Conservation (phyloP, 2,888 invertebrate genomes). For the Tolmerus cingulatus region DNA sequence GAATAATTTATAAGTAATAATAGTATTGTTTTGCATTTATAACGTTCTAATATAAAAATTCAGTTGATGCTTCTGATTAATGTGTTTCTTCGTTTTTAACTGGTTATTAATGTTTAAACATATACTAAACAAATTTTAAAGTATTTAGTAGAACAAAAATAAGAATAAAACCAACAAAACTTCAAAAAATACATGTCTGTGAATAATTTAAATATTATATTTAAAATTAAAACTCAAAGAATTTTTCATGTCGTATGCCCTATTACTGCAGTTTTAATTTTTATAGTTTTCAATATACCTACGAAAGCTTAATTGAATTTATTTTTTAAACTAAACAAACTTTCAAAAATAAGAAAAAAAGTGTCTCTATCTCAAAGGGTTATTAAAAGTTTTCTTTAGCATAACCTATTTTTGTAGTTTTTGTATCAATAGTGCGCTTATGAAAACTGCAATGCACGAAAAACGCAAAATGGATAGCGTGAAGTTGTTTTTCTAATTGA, state of each 20-base stretch:
- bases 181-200: not conserved
- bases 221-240: not conserved
- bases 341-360: not conserved
- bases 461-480: not conserved
- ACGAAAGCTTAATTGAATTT: not conserved
- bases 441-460: not conserved
- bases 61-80: constrained; percentile 49
- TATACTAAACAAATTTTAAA: constrained; percentile 40
- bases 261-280: not conserved
- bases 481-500: not conserved
- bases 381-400: not conserved
- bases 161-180: constrained; percentile 1
- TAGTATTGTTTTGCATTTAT: not conserved
- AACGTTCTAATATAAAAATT: not conserved
- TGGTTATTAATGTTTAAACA: not conserved
- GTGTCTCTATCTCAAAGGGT: not conserved
- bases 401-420: not conserved
- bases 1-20: not conserved
- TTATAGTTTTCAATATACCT: not conserved
- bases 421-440: not conserved
- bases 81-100: constrained; percentile 44
- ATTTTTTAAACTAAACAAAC: not conserved
- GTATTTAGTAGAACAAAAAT: constrained; percentile 37
- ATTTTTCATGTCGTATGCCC: not conserved
- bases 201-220: not conserved